Evolutionary conservation across 2,113 vertebrate species (phyloP).

Genomic region (Progne subis): DNA sequence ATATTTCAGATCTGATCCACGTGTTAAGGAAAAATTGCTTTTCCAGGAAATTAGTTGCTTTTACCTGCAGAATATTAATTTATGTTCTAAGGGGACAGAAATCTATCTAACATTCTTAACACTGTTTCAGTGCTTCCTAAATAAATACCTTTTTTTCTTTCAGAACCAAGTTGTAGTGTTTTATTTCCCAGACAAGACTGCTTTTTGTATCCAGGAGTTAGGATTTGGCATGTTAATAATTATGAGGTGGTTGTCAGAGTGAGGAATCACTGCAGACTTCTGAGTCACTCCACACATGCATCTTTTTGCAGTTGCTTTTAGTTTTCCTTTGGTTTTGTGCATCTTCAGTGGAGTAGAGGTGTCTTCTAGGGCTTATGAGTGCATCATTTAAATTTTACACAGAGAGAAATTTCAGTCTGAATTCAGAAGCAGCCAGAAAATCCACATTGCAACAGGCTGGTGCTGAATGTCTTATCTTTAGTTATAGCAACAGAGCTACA

Average conservation of each 20-base stretch:
- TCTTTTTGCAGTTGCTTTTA: neutral
- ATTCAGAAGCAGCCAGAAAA: neutral
- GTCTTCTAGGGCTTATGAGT: neutral
- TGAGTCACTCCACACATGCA: neutral
- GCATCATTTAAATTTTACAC: neutral
- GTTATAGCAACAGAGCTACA: neutral
- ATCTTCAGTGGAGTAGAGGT: neutral
- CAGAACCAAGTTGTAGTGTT: neutral
- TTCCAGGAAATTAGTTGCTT: neutral
- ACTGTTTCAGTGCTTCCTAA: neutral
- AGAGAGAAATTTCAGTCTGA: neutral
- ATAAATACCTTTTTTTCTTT: neutral
- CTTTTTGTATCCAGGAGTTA: neutral
- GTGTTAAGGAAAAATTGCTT: neutral
- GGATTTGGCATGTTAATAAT: neutral
- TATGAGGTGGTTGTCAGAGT: neutral
- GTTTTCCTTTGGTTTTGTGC: neutral
- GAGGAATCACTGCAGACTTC: neutral
- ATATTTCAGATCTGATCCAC: neutral
- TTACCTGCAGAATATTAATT: neutral
- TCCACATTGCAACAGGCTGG: neutral
- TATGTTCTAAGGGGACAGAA: neutral
- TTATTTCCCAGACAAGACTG: neutral
- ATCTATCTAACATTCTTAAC: neutral
- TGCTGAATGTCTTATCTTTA: neutral